phyloP scores from a whole-genome alignment of 2,113 vertebrate species.

The Gasterosteus nipponicus region DNA sequence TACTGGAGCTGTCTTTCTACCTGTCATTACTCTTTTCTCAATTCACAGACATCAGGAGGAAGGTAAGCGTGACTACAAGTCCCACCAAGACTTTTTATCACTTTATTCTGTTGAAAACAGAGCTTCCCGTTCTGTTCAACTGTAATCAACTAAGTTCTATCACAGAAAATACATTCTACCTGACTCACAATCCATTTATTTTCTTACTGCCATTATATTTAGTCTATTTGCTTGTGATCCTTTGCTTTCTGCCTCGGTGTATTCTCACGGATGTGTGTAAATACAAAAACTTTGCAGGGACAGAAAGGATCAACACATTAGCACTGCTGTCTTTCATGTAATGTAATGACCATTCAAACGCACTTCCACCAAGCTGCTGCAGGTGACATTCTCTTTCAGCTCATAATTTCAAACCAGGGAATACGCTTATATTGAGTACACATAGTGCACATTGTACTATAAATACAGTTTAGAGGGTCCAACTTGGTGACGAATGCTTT shows the following conservation, averaged over 20 bases:
- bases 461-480: slow-evolving; percentile 16
- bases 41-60: slow-evolving; percentile 97
- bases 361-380: neutral
- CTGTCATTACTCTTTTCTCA: slow-evolving; percentile 97
- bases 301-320: slow-evolving; percentile 18
- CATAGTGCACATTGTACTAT: neutral
- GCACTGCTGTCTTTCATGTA: neutral
- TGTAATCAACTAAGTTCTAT: neutral
- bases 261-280: slow-evolving; percentile 36
- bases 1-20: slow-evolving; percentile 96
- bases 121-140: neutral
- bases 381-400: neutral
- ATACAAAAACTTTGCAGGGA: slow-evolving; percentile 17
- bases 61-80: slow-evolving; percentile 85
- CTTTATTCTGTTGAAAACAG: neutral
- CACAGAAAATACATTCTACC: slow-evolving; percentile 8
- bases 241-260: slow-evolving; percentile 12
- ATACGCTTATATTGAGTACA: neutral
- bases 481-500: neutral
- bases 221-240: slow-evolving; percentile 14
- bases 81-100: slow-evolving; percentile 4
- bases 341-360: neutral
- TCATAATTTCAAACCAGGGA: neutral
- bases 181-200: slow-evolving; percentile 11
- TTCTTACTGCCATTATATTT: neutral